These are phyloP conservation scores for Scartelaos histophorus DNA, from an alignment of 2,113 vertebrate species.

Conservation along the genomic window DNA sequence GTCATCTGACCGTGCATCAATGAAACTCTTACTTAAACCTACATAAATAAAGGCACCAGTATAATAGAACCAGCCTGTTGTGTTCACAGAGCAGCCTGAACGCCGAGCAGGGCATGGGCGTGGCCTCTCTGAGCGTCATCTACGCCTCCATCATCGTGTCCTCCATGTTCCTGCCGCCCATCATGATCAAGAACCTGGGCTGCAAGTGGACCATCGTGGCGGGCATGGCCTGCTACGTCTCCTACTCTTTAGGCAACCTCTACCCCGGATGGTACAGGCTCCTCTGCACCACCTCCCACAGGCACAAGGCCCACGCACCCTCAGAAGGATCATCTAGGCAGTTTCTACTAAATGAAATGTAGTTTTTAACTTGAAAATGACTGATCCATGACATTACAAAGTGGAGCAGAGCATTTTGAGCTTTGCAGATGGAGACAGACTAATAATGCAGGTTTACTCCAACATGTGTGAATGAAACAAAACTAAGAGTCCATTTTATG, in stretches of 20 bases:
- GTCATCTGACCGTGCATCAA: neutral
- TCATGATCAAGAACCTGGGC: constrained; percentile 89
- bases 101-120: constrained; percentile 85
- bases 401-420: too few species aligned
- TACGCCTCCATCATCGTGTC: constrained; percentile 89
- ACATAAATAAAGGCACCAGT: neutral
- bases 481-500: neutral
- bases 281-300: neutral
- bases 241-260: constrained; percentile 92
- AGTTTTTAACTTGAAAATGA: too few species aligned
- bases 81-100: constrained; percentile 90
- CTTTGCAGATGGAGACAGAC: too few species aligned
- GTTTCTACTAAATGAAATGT: too few species aligned
- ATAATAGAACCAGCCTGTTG: neutral
- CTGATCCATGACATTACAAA: too few species aligned
- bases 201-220: constrained; percentile 92
- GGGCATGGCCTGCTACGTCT: constrained; percentile 90
- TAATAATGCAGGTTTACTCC: too few species aligned
- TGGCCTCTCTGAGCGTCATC: constrained; percentile 87
- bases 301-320: neutral
- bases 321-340: too few species aligned
- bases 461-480: too few species aligned
- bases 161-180: constrained; percentile 90
- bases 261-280: constrained; percentile 84
- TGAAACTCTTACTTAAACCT: neutral